These are phyloP conservation scores for Chelon labrosus DNA, from an alignment of 2,797 vertebrate genomes.

Conservation along the genomic window DNA sequence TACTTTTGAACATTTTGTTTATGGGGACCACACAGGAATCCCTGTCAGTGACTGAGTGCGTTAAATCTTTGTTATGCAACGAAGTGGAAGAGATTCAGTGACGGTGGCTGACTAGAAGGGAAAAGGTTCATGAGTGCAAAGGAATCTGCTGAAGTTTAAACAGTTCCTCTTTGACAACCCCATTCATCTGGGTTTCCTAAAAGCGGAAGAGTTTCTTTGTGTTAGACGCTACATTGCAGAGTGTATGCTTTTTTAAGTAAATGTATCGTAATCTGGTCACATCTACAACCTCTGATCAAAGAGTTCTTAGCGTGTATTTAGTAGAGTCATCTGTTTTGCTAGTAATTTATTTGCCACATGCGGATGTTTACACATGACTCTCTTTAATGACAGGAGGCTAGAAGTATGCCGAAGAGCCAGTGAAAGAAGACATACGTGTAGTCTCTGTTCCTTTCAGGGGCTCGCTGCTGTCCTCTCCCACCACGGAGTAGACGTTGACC, in stretches of 20 bases:
- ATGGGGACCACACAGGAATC: conserved; percentile 38
- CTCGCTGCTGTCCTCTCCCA: conserved; percentile 95
- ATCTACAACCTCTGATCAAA: conserved; percentile 14
- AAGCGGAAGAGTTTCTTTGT: background rate
- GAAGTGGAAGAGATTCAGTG: conserved; percentile 4
- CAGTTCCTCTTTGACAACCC: background rate
- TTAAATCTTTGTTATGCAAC: conserved; percentile 2
- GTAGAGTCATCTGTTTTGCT: background rate
- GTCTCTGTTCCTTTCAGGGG: conserved; percentile 92
- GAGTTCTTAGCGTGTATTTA: background rate
- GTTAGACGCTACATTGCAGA: background rate
- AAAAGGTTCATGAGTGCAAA: conserved; percentile 12
- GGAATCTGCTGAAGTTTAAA: conserved; percentile 11
- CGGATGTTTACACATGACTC: conserved; percentile 4
- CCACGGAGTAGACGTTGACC: conserved; percentile 92
- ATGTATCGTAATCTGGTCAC: background rate
- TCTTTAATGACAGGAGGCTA: background rate
- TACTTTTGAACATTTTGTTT: conserved; percentile 46
- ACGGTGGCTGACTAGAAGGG: conserved; percentile 16
- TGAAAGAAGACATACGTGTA: conserved; percentile 89
- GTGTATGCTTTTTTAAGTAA: background rate
- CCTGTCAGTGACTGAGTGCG: background rate
- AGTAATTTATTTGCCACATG: too few species aligned
- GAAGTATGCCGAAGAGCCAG: conserved; percentile 3
- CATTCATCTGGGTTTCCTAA: conserved; percentile 18